Evolutionary conservation across 2,888 invertebrate species (phyloP), one percentile per base, ranked within the genome.

Genomic region (Sphecodes monilicornis): DNA sequence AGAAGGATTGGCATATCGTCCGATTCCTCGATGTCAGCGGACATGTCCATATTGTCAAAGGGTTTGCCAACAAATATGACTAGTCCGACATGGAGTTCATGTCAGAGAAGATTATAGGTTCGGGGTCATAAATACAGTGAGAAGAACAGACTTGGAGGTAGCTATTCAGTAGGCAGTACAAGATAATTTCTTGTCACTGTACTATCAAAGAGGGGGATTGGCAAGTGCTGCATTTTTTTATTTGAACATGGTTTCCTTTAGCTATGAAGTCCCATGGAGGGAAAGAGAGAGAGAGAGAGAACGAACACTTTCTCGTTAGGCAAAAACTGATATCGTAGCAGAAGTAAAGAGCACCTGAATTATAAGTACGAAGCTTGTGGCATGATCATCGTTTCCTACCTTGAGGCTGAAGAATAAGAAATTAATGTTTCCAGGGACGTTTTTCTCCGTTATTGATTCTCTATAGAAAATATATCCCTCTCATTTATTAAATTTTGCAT

Each of bases 391-490:
- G 32, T 66, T 32, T 36, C 36, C 36, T 36, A 66, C 18, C 32
- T 66, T 66, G 66, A 66, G 32, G 22, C 36, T 66, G 32, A 66
- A 66, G 66, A 66, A 36, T 66, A 66, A 36, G 18, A 73, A 81
- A 78, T 57, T 72, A 68, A 76, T 76, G 73, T 57, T 82, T 50
- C n/a, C 68, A 76, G 71, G 68, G 76, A 71, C 54, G 74, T 68
- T 60, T 71, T 72, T 75, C 43, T 82, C 43, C 70, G n/a, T 76
- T 68, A 83, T 69, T 54, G 57, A 41, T 83, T 83, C 54, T 41
- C 87, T 89, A 88, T 85, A 78, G 89, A 88, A 88, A 89, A 88
- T 88, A 88, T 88, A 85, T 83, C 79, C 76, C 50, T 68, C 60
- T 77, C 60, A 11, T 79, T 78, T 69, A 32, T 64, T 76, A 80